Conservation (phyloP, 2,797 vertebrate species). For the Enteromius afrohamiltoni region DNA sequence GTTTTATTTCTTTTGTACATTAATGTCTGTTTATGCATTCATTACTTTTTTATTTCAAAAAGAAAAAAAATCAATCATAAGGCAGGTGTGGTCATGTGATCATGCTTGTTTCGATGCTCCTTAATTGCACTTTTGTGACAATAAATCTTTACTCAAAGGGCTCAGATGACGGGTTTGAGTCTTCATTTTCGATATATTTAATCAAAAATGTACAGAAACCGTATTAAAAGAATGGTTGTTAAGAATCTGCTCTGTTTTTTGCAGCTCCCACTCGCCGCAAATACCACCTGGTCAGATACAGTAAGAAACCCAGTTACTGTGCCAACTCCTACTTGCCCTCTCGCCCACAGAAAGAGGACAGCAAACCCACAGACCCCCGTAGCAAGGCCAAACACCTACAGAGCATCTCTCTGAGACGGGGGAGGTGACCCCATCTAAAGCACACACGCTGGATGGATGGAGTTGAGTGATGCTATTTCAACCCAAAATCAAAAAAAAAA, state of each 20-base stretch:
- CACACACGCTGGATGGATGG: not conserved
- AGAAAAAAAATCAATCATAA: slow-evolving; percentile 36
- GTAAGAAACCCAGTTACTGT: slow-evolving; percentile 80
- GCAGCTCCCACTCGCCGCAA: slow-evolving; percentile 53
- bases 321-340: slow-evolving; percentile 73
- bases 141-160: slow-evolving; percentile 74
- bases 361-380: slow-evolving; percentile 81
- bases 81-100: slow-evolving; percentile 59
- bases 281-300: slow-evolving; percentile 70
- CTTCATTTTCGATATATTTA: slow-evolving; percentile 55
- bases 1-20: slow-evolving; percentile 1
- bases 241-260: slow-evolving; percentile 46
- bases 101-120: slow-evolving; percentile 63
- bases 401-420: slow-evolving; percentile 84
- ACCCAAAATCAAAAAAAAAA: not conserved
- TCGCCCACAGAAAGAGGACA: slow-evolving; percentile 74
- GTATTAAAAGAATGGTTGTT: not conserved
- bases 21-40: slow-evolving; percentile 43
- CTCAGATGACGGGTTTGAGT: slow-evolving; percentile 69
- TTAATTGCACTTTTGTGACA: slow-evolving; percentile 71
- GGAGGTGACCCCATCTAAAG: slow-evolving; percentile 70
- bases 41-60: slow-evolving; percentile 42
- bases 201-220: not conserved
- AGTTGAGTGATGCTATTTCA: not conserved
- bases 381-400: slow-evolving; percentile 87